phyloP scores from a whole-genome alignment of 2,888 invertebrate genomes.

The Lasioglossum figueresi region DNA sequence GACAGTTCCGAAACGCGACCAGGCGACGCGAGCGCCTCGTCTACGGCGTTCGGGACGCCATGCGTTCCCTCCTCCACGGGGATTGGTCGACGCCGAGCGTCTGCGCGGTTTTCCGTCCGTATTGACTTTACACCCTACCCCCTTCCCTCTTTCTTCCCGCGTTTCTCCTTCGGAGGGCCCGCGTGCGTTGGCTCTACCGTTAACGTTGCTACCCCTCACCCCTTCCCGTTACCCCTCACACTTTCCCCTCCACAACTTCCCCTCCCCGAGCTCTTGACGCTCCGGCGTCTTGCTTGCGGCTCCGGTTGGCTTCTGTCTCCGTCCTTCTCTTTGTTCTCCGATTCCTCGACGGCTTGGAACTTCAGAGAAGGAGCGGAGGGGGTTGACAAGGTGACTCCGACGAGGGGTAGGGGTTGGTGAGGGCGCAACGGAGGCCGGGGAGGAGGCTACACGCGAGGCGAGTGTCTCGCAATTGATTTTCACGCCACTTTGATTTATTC shows the following conservation, averaged over 20 bases:
- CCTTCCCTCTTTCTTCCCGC: slow-evolving; percentile 25
- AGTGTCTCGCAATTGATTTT: slow-evolving; percentile 81
- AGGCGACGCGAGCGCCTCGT: slow-evolving; percentile 33
- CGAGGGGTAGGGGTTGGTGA: slow-evolving; percentile 13
- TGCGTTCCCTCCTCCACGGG: slow-evolving; percentile 70
- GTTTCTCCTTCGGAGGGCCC: slow-evolving; percentile 22
- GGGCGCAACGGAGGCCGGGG: background rate
- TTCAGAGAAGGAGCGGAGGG: slow-evolving; percentile 12
- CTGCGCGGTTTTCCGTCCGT: slow-evolving; percentile 77
- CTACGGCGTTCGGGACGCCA: slow-evolving; percentile 58
- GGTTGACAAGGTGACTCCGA: background rate
- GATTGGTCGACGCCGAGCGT: slow-evolving; percentile 77
- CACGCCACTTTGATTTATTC: slow-evolving; percentile 81
- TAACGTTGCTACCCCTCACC: background rate
- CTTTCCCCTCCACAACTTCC: background rate
- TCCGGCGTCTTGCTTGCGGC: background rate
- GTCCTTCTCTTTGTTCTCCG: slow-evolving; percentile 7
- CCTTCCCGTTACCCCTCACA: background rate
- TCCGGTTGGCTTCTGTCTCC: background rate
- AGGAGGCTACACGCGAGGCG: slow-evolving; percentile 65
- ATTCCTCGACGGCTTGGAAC: background rate
- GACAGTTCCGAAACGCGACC: slow-evolving; percentile 32
- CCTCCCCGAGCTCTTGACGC: background rate
- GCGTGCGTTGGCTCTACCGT: slow-evolving; percentile 16
- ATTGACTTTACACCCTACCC: slow-evolving; percentile 78